Conservation (phyloP, 2,797 vertebrate species). For the Micropoecilia bifurca region DNA sequence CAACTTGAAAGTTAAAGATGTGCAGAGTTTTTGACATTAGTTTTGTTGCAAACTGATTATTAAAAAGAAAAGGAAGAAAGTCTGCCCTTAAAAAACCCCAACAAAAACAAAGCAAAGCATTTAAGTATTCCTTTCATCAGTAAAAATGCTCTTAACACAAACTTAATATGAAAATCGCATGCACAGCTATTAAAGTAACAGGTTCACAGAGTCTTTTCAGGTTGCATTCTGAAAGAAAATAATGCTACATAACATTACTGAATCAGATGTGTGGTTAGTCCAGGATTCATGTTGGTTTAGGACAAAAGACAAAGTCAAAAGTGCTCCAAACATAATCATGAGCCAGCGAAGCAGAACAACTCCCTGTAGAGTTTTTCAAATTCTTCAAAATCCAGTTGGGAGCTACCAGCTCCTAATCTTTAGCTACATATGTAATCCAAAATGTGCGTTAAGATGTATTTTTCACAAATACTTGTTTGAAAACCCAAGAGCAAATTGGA, state of each 20-base stretch:
- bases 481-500: slow-evolving; percentile 38
- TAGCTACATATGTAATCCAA: slow-evolving; percentile 32
- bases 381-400: slow-evolving; percentile 47
- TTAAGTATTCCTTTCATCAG: slow-evolving; percentile 36
- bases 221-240: slow-evolving; percentile 13
- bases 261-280: slow-evolving; percentile 23
- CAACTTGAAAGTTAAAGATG: background rate
- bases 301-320: slow-evolving; percentile 66
- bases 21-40: background rate
- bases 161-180: slow-evolving; percentile 21
- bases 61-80: slow-evolving; percentile 44
- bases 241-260: slow-evolving; percentile 6
- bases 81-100: slow-evolving; percentile 31
- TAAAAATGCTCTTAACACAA: slow-evolving; percentile 16
- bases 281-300: slow-evolving; percentile 18
- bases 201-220: background rate
- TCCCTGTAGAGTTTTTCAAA: slow-evolving; percentile 47
- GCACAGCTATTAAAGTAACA: slow-evolving; percentile 28
- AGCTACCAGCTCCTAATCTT: slow-evolving; percentile 50
- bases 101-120: slow-evolving; percentile 12
- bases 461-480: slow-evolving; percentile 32
- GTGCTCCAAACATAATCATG: slow-evolving; percentile 52
- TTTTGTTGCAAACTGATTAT: slow-evolving; percentile 29
- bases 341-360: slow-evolving; percentile 51
- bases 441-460: slow-evolving; percentile 29